A percentile compares a stretch with the other conserved stretches of the same genome.
Evolutionary conservation across 2,888 invertebrate species (phyloP).

Genomic region (Molorchus minor): DNA sequence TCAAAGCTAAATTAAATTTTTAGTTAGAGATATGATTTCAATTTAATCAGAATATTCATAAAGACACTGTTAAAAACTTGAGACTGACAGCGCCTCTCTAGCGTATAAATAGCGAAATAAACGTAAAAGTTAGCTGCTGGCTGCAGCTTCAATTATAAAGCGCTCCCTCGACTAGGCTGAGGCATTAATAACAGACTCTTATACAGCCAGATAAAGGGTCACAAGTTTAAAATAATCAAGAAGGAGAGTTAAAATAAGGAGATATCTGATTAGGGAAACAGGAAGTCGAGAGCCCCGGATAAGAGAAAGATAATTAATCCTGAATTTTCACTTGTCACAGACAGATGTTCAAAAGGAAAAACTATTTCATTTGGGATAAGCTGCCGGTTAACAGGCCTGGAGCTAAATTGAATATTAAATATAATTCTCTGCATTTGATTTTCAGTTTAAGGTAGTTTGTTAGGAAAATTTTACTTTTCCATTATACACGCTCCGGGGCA

Average conservation of each 20-base stretch:
- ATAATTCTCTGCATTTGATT: slow-evolving; percentile 23
- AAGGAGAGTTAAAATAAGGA: slow-evolving; percentile 37
- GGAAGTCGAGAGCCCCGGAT: slow-evolving; percentile 48
- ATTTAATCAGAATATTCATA: neutral
- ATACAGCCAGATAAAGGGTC: slow-evolving; percentile 19
- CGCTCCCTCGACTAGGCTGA: slow-evolving; percentile 7
- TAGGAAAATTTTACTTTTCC: neutral
- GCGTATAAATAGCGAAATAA: slow-evolving; percentile 8
- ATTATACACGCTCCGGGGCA: neutral
- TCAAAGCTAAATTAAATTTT: no score
- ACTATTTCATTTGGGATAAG: slow-evolving; percentile 48
- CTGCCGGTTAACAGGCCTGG: slow-evolving; percentile 39
- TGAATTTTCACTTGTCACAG: slow-evolving; percentile 54
- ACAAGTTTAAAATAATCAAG: slow-evolving; percentile 36
- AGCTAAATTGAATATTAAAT: slow-evolving; percentile 46
- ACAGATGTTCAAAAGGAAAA: slow-evolving; percentile 53
- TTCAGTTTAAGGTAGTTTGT: slow-evolving; percentile 8
- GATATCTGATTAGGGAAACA: slow-evolving; percentile 54
- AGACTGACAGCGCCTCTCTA: neutral
- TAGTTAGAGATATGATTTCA: no score
- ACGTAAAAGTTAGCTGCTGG: slow-evolving; percentile 9
- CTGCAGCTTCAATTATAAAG: slow-evolving; percentile 15
- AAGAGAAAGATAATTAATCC: slow-evolving; percentile 56
- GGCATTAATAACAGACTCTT: slow-evolving; percentile 23
- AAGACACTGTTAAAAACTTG: neutral